phyloP scores from a whole-genome alignment of 1,140 invertebrate species.

The Papilio polyxenes region DNA sequence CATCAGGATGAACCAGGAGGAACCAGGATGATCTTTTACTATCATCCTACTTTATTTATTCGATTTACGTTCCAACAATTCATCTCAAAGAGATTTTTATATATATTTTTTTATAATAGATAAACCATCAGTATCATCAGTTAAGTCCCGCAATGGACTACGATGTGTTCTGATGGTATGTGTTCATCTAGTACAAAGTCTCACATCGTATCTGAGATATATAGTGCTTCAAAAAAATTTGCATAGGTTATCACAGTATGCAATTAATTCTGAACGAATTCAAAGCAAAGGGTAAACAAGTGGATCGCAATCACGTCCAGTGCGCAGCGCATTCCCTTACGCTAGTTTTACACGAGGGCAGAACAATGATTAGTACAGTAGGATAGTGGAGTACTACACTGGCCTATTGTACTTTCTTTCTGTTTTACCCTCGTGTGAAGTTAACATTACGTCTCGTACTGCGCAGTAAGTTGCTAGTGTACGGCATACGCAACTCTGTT shows the following conservation, averaged over 20 bases:
- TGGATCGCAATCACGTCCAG: neutral
- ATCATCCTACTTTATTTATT: too few species aligned
- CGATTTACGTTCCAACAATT: too few species aligned
- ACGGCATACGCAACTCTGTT: neutral
- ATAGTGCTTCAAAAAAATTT: neutral
- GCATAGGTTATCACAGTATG: neutral
- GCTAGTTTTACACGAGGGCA: neutral
- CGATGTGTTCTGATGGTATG: too few species aligned
- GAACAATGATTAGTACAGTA: neutral
- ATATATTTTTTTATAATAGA: too few species aligned
- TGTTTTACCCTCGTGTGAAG: neutral
- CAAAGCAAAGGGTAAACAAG: constrained; percentile 17
- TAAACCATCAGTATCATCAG: too few species aligned
- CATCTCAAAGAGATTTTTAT: too few species aligned
- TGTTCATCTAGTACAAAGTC: too few species aligned
- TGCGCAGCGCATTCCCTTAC: neutral
- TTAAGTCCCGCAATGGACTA: too few species aligned
- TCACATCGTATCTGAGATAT: too few species aligned
- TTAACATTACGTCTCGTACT: neutral
- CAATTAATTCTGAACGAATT: neutral
- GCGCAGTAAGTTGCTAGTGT: neutral
- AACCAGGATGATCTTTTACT: too few species aligned
- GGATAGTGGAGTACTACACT: neutral
- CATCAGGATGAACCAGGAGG: too few species aligned
- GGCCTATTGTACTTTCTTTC: neutral